Percentiles rank a stretch among this genome's conserved stretches.
phyloP scores from a whole-genome alignment of 2,888 invertebrate species.

The Phlogophora meticulosa region DNA sequence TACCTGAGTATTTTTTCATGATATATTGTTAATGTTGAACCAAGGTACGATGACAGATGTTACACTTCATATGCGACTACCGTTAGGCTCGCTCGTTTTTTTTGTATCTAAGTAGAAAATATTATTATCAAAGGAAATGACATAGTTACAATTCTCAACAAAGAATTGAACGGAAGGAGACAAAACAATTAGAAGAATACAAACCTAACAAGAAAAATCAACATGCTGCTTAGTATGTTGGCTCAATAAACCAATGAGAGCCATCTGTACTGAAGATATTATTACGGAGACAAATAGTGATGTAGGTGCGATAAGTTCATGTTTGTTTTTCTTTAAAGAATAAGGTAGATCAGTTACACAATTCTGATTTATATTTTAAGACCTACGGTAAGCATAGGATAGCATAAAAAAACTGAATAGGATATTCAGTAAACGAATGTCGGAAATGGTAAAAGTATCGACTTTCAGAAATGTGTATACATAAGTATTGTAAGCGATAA shows the following conservation, averaged over 20 bases:
- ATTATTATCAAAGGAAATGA: neutral
- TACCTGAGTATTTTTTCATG: too few species aligned
- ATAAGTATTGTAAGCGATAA: too few species aligned
- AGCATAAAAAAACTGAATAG: too few species aligned
- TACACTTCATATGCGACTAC: too few species aligned
- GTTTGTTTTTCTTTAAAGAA: neutral
- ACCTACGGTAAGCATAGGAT: too few species aligned
- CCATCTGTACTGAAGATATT: neutral
- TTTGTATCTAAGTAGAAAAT: neutral
- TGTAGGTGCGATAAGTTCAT: constrained; percentile 8
- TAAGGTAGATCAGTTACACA: neutral
- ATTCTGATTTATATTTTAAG: neutral
- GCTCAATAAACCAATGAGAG: constrained; percentile 12
- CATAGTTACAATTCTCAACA: neutral
- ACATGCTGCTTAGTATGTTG: neutral
- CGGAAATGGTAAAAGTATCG: too few species aligned
- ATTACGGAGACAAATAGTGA: constrained; percentile 26
- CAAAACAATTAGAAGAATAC: neutral
- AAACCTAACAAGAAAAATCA: constrained; percentile 9
- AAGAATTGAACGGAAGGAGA: neutral
- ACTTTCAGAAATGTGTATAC: too few species aligned
- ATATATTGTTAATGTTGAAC: too few species aligned
- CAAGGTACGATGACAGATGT: too few species aligned
- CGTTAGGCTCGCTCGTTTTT: too few species aligned
- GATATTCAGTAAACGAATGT: too few species aligned